These are phyloP conservation scores for Ceuthmochares aereus DNA, from an alignment of 2,113 vertebrate species.

Conservation along the genomic window DNA sequence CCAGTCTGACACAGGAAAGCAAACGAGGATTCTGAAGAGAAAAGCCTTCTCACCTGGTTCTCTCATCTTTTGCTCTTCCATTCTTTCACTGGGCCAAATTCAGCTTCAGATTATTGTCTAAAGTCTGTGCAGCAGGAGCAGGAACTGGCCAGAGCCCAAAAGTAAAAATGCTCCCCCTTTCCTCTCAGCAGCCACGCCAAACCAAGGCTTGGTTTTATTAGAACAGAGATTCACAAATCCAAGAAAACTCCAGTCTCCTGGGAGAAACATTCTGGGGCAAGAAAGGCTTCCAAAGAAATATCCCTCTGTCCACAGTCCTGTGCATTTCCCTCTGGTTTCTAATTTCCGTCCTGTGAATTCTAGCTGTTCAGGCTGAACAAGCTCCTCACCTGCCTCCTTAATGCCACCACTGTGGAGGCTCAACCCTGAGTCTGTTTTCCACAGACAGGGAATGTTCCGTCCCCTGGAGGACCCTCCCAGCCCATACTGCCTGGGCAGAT, in stretches of 20 bases:
- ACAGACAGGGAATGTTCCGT: background rate
- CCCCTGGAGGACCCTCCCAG: background rate
- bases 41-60: background rate
- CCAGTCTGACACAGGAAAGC: background rate
- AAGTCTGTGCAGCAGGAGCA: background rate
- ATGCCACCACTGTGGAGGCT: rapidly evolving
- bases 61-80: background rate
- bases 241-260: background rate
- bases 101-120: background rate
- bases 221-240: background rate
- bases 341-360: background rate
- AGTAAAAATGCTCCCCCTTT: background rate
- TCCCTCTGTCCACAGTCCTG: background rate
- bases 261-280: rapidly evolving
- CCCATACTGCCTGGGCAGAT: background rate
- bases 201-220: background rate
- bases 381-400: background rate
- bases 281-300: background rate
- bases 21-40: background rate
- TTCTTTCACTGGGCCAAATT: background rate
- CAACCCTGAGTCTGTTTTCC: background rate
- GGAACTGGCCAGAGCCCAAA: background rate
- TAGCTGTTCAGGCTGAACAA: background rate
- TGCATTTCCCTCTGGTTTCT: background rate
- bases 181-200: background rate